A percentile compares a stretch with the other conserved stretches of the same genome.
These are phyloP conservation scores for Pseudobourletiella spinata DNA, from an alignment of 1,140 invertebrate species.

Conservation along the genomic window DNA sequence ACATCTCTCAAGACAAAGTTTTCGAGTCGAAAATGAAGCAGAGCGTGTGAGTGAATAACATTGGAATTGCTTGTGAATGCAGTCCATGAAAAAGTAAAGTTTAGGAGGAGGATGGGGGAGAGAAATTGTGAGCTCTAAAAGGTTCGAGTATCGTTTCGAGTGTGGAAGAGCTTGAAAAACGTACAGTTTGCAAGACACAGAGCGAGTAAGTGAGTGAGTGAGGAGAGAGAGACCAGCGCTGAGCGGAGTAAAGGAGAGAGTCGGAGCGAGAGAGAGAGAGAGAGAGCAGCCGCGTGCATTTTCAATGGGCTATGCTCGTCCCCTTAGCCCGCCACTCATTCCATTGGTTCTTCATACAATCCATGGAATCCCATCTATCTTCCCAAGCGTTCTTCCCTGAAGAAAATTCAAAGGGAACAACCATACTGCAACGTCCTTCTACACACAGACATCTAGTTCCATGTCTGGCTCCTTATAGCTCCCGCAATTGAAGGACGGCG, in stretches of 20 bases:
- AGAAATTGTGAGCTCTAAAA: background rate
- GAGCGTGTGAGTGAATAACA: conserved; percentile 11
- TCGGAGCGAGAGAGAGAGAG: background rate
- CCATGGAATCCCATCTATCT: conserved; percentile 27
- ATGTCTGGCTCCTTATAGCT: conserved; percentile 12
- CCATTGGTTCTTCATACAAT: conserved; percentile 27
- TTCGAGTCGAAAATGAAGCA: background rate
- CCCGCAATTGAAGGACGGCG: background rate
- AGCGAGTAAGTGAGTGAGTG: background rate
- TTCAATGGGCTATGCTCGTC: background rate
- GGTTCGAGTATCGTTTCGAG: background rate
- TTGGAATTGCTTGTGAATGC: conserved; percentile 9
- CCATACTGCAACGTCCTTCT: background rate
- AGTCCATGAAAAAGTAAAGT: conserved; percentile 5
- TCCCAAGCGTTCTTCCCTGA: background rate
- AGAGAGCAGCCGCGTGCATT: background rate
- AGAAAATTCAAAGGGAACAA: conserved; percentile 1
- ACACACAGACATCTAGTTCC: conserved; percentile 10
- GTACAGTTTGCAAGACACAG: background rate
- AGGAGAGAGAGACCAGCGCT: background rate
- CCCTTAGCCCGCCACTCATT: conserved; percentile 25
- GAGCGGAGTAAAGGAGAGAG: background rate
- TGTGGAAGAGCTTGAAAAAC: background rate
- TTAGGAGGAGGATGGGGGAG: background rate
- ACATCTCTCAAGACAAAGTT: too few relatives aligned